phyloP scores from a whole-genome alignment of 2,797 vertebrate species.

The Pangasius sanitwongsei region DNA sequence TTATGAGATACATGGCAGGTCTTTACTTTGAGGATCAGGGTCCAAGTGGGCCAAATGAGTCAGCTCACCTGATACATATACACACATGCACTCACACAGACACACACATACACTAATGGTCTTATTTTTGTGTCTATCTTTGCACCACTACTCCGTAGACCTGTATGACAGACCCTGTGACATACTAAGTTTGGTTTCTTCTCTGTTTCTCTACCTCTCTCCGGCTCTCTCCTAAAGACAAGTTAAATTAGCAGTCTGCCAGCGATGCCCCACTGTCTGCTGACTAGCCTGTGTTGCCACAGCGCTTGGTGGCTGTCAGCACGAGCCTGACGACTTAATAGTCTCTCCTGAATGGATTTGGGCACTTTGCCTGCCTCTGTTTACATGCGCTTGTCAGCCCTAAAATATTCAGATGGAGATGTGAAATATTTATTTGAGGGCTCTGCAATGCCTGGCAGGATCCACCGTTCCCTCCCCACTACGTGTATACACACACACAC shows the following conservation, averaged over 20 bases:
- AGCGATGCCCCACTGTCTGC: conserved; percentile 81
- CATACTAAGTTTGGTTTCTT: conserved; percentile 88
- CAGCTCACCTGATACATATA: background rate
- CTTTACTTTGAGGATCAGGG: background rate
- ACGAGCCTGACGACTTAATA: conserved; percentile 98
- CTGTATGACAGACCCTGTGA: conserved; percentile 90
- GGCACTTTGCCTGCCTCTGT: conserved; percentile 98
- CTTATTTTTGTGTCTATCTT: background rate
- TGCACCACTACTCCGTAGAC: conserved; percentile 65
- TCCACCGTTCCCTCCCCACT: conserved; percentile 64
- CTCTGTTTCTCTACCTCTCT: conserved; percentile 49
- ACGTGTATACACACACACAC: conserved; percentile 29
- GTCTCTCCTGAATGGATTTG: conserved; percentile 98
- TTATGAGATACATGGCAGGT: background rate
- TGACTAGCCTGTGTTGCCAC: conserved; percentile 86
- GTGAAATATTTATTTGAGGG: conserved; percentile 95
- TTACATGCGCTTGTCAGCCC: conserved; percentile 97
- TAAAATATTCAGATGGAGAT: conserved; percentile 98
- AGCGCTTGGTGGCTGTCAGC: conserved; percentile 84
- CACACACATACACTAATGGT: background rate
- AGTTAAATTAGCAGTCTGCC: conserved; percentile 61
- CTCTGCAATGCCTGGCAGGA: conserved; percentile 53
- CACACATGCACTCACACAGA: background rate
- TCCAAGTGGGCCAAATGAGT: background rate
- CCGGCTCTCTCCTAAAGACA: conserved; percentile 53